These are phyloP conservation scores for Nothoprocta perdicaria DNA, from an alignment of 2,113 vertebrate genomes.

Conservation along the genomic window DNA sequence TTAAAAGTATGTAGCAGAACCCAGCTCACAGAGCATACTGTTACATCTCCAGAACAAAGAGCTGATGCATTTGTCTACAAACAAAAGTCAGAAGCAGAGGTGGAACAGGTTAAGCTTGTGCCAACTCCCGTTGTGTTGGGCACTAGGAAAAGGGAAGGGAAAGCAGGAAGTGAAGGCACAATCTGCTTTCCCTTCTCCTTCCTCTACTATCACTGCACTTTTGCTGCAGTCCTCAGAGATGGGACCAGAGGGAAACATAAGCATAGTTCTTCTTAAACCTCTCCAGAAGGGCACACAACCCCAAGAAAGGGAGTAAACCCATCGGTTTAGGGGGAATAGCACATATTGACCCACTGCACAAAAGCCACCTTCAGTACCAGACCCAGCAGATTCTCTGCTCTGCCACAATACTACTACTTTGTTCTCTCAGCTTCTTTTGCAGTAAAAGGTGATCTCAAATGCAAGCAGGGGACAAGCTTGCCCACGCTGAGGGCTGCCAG, in stretches of 20 bases:
- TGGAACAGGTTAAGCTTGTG: accelerated
- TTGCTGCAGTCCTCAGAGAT: neutral
- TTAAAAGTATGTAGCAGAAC: neutral
- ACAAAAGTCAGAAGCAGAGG: neutral
- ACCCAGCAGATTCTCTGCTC: neutral
- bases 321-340: neutral
- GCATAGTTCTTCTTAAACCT: neutral
- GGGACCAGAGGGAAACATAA: neutral
- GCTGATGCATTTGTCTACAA: neutral
- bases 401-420: neutral
- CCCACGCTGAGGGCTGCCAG: neutral
- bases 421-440: neutral
- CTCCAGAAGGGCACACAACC: neutral
- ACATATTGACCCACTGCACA: neutral
- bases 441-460: too few species aligned
- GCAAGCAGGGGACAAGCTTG: neutral
- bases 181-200: neutral
- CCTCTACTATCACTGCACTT: neutral
- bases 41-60: neutral
- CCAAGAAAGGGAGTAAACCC: neutral
- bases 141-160: neutral
- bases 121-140: neutral
- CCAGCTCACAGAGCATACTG: neutral
- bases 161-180: neutral
- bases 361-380: neutral